phyloP scores from a whole-genome alignment of 2,888 invertebrate genomes.

The Gerosis bhagava region DNA sequence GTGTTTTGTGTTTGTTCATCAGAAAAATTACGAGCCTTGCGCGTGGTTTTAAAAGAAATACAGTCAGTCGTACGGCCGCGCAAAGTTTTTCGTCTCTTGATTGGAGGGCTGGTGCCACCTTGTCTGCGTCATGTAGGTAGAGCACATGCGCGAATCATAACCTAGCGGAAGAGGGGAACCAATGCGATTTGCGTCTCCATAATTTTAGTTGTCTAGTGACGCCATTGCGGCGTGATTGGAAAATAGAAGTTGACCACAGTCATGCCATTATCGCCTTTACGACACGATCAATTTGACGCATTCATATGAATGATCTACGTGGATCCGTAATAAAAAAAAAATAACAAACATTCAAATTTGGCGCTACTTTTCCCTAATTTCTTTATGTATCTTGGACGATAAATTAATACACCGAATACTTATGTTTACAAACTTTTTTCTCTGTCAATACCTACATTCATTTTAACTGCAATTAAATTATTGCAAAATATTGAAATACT shows the following conservation, averaged over 20 bases:
- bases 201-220: conserved; percentile 12
- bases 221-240: conserved; percentile 22
- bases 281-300: conserved; percentile 13
- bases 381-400: no score
- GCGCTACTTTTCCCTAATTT: conserved; percentile 3
- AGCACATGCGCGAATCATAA: conserved; percentile 58
- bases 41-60: no score
- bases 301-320: no score
- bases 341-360: conserved; percentile 4
- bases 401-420: no score
- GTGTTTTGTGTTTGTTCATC: conserved; percentile 49
- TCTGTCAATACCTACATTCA: no score
- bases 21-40: conserved; percentile 27
- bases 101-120: conserved; percentile 51
- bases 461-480: background rate
- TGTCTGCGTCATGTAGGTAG: conserved; percentile 57
- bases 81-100: conserved; percentile 49
- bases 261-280: conserved; percentile 10
- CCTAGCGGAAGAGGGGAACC: conserved; percentile 37
- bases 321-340: no score
- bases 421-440: no score
- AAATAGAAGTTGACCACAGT: conserved; percentile 8
- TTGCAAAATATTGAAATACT: conserved; percentile 3
- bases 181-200: conserved; percentile 14
- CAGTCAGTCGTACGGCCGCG: conserved; percentile 30